These are phyloP conservation scores for Sus cebifrons DNA, from an alignment of 2,797 vertebrate species.

Conservation along the genomic window DNA sequence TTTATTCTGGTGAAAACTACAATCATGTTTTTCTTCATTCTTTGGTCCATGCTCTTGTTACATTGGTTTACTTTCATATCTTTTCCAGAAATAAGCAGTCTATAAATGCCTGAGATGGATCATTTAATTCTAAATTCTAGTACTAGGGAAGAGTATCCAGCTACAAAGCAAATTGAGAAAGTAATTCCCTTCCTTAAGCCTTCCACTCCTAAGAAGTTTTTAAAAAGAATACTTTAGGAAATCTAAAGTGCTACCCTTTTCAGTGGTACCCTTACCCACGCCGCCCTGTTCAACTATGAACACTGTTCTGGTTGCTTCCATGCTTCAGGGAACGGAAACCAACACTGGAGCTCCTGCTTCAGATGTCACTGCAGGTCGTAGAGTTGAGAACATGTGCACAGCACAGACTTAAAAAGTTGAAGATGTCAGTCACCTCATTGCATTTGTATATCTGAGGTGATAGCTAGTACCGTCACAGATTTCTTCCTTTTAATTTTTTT, in stretches of 20 bases:
- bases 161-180: background rate
- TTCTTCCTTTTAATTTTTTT: background rate
- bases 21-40: slow-evolving; percentile 22
- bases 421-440: background rate
- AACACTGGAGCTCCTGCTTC: background rate
- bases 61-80: background rate
- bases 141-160: background rate
- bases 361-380: background rate
- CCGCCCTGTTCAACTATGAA: background rate
- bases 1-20: slow-evolving; percentile 47
- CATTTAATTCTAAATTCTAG: too few species aligned
- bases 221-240: background rate
- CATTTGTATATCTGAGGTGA: background rate
- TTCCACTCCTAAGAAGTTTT: background rate
- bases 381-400: background rate
- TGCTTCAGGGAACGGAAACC: background rate
- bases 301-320: background rate
- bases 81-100: slow-evolving; percentile 20
- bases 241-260: background rate
- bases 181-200: background rate
- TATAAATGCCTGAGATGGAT: background rate
- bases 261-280: background rate
- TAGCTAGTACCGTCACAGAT: background rate
- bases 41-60: slow-evolving; percentile 17
- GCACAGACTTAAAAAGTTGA: background rate